These are phyloP conservation scores for Calvadosia cruxmelitensis DNA, from an alignment of 30 jellyfish, hydroid and myxozoan genomes.

Conservation along the genomic window DNA sequence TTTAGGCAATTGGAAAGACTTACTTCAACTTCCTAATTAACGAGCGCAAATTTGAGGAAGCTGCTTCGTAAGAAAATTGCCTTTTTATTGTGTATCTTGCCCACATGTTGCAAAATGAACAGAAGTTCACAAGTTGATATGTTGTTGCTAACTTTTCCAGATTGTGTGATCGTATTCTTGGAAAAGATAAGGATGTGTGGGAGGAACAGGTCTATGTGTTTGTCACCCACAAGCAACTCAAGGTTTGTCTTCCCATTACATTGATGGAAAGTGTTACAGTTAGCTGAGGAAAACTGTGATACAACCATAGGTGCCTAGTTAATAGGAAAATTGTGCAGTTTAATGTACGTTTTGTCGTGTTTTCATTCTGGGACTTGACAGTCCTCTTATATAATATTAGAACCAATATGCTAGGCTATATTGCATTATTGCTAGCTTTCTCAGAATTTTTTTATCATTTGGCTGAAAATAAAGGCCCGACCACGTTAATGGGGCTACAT, in stretches of 20 bases:
- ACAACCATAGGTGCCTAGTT: too few relatives aligned
- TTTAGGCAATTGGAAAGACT: constrained; percentile 53
- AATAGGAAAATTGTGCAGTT: background rate
- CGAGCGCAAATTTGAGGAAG: constrained; percentile 52
- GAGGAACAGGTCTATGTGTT: constrained; percentile 78
- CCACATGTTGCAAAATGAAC: background rate
- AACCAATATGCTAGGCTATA: too few relatives aligned
- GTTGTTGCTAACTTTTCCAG: constrained; percentile 1
- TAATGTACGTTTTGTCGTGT: background rate
- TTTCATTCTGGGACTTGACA: too few relatives aligned
- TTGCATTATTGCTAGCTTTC: too few relatives aligned
- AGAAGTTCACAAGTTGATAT: background rate
- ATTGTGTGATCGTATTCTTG: constrained; percentile 63
- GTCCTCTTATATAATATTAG: too few relatives aligned
- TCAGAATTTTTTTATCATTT: too few relatives aligned
- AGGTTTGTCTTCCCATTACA: constrained; percentile 6
- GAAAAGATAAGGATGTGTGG: constrained; percentile 63
- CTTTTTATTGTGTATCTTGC: background rate
- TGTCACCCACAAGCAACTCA: constrained; percentile 47
- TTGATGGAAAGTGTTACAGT: background rate
- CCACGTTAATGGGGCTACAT: too few relatives aligned
- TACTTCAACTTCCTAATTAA: constrained; percentile 50
- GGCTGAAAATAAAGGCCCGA: too few relatives aligned
- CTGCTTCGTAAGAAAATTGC: constrained; percentile 46
- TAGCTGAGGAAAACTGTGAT: background rate